Conservation (phyloP, 1,140 invertebrate species). For the Ganaspis sp. region DNA sequence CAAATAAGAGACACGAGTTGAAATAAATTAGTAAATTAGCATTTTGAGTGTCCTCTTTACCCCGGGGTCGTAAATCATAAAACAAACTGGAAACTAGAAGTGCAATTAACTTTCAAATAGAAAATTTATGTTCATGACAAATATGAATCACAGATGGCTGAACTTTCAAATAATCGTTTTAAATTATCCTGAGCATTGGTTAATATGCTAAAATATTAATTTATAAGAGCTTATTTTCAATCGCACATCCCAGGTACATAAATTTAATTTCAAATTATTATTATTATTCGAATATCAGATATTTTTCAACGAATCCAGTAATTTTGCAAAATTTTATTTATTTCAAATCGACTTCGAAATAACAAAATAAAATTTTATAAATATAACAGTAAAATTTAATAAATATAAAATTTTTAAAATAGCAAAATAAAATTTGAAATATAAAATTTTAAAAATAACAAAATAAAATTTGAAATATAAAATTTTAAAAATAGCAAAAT, state of each 20-base stretch:
- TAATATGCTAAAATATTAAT: not conserved
- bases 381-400: too few species aligned
- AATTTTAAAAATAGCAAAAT: too few species aligned
- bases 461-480: too few species aligned
- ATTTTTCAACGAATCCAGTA: too few species aligned
- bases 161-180: slow-evolving; percentile 14
- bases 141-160: slow-evolving; percentile 9
- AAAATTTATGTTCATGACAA: slow-evolving; percentile 10
- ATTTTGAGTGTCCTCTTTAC: slow-evolving; percentile 13
- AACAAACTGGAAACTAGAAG: slow-evolving; percentile 13
- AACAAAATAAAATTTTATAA: too few species aligned
- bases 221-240: not conserved
- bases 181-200: not conserved
- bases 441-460: too few species aligned
- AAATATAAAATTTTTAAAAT: too few species aligned
- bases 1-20: not conserved
- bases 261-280: not conserved
- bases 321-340: too few species aligned
- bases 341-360: too few species aligned
- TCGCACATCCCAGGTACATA: not conserved
- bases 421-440: too few species aligned
- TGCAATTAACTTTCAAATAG: slow-evolving; percentile 10
- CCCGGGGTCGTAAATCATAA: not conserved
- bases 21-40: slow-evolving; percentile 11
- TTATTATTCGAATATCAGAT: not conserved